Evolutionary conservation across 2,797 vertebrate genomes (phyloP).

Genomic region (Premnoplex brunnescens): DNA sequence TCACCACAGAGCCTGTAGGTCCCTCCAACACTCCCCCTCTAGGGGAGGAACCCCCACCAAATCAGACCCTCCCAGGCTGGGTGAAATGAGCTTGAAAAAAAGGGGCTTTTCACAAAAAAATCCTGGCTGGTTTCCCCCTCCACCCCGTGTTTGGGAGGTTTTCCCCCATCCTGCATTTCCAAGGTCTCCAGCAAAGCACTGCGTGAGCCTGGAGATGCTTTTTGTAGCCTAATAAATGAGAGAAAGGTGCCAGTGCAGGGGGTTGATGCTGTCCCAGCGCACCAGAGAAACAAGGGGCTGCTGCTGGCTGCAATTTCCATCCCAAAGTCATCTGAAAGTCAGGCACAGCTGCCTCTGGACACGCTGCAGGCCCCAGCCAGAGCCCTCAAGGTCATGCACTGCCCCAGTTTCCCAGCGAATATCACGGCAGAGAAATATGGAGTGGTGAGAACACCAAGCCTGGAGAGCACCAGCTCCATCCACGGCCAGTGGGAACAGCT

Average conservation of each 20-base stretch:
- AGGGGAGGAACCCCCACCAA: not conserved
- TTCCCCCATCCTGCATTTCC: not conserved
- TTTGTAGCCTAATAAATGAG: not conserved
- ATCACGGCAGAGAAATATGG: fast-evolving
- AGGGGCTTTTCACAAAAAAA: not conserved
- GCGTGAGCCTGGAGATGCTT: not conserved
- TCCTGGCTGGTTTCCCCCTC: not conserved
- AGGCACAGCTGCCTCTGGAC: not conserved
- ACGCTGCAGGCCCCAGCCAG: fast-evolving
- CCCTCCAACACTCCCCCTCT: not conserved
- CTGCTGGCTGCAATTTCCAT: not conserved
- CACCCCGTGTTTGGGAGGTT: fast-evolving
- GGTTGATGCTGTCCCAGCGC: not conserved
- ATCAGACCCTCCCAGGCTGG: fast-evolving
- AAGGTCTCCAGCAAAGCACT: not conserved
- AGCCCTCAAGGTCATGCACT: not conserved
- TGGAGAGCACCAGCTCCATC: fast-evolving
- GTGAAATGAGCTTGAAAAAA: not conserved
- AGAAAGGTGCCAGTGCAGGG: not conserved
- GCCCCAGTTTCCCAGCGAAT: fast-evolving
- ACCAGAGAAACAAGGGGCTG: not conserved
- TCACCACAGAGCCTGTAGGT: fast-evolving
- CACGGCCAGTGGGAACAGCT: fast-evolving
- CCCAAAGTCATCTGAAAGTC: slow-evolving; percentile 54
- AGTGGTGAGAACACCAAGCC: not conserved